Percentiles rank a stretch among this genome's conserved stretches.
phyloP scores from a whole-genome alignment of 2,888 invertebrate genomes.

The Dioctria linearis region DNA sequence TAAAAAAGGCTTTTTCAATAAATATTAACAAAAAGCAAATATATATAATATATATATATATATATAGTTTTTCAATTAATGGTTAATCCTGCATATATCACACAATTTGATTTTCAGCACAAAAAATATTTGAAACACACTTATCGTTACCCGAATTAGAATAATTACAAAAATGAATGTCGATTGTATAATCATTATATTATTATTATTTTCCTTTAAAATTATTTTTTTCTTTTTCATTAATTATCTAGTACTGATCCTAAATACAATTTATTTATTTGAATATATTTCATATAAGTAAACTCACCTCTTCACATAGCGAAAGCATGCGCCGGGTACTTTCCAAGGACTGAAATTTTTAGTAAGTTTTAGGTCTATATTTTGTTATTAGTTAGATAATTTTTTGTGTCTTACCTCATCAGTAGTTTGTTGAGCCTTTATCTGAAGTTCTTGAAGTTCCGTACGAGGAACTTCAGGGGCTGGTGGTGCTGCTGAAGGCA shows the following conservation, averaged over 20 bases:
- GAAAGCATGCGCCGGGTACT: conserved; percentile 93
- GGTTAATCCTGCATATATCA: conserved; percentile 27
- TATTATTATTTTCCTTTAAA: not conserved
- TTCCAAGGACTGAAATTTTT: conserved; percentile 79
- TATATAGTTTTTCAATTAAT: conserved; percentile 10
- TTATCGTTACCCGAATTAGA: conserved; percentile 9
- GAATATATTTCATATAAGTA: not conserved
- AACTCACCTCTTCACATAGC: conserved; percentile 92
- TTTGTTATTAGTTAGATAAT: conserved; percentile 72
- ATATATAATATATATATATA: not conserved
- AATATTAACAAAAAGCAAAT: conserved; percentile 40
- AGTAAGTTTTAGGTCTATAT: not conserved
- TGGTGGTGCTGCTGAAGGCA: conserved; percentile 77
- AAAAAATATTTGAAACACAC: conserved; percentile 16
- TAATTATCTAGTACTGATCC: not conserved
- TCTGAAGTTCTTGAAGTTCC: conserved; percentile 91
- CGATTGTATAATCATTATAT: not conserved
- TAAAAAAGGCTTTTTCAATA: conserved; percentile 33
- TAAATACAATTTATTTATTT: not conserved
- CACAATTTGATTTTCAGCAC: conserved; percentile 17
- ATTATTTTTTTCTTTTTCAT: not conserved
- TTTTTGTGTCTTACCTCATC: conserved; percentile 76
- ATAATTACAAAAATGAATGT: not conserved
- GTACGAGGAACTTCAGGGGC: conserved; percentile 81
- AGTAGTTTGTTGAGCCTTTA: conserved; percentile 86